Evolutionary conservation across 2,113 vertebrate genomes (phyloP).

Genomic region (Myotis yumanensis): DNA sequence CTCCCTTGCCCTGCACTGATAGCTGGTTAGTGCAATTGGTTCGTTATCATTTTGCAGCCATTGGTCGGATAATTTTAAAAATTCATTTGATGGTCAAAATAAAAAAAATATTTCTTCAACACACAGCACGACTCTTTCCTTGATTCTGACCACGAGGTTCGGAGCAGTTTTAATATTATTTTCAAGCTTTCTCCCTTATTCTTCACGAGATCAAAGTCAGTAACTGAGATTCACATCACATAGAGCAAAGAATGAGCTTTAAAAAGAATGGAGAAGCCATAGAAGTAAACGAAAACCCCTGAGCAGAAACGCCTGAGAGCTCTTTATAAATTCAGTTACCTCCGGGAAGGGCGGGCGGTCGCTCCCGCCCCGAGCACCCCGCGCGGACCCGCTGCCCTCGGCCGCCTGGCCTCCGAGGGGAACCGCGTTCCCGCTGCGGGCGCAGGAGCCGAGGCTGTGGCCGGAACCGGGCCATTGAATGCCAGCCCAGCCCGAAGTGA

Average conservation of each 20-base stretch:
- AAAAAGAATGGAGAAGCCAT: neutral
- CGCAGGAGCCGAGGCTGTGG: rapidly evolving
- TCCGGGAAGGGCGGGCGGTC: neutral
- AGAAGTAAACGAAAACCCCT: neutral
- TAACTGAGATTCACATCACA: neutral
- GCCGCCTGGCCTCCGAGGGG: neutral
- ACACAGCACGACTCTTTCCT: neutral
- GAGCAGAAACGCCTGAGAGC: neutral
- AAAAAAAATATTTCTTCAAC: conserved; percentile 54
- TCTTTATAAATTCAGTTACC: conserved; percentile 13
- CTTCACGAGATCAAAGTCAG: conserved; percentile 1
- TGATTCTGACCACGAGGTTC: neutral
- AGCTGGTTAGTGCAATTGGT: neutral
- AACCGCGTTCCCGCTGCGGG: neutral
- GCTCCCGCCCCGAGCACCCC: neutral
- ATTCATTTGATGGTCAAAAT: conserved; percentile 25
- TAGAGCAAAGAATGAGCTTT: neutral
- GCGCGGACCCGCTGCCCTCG: neutral
- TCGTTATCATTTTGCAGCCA: neutral
- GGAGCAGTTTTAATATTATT: neutral
- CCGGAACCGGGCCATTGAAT: neutral
- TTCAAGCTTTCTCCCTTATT: conserved; percentile 28
- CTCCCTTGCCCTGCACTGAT: neutral
- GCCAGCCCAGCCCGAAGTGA: neutral
- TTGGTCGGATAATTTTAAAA: neutral